Percentiles rank a stretch among this genome's conserved stretches.
Conservation (phyloP, 2,888 invertebrate genomes). For the Craniophora ligustri region DNA sequence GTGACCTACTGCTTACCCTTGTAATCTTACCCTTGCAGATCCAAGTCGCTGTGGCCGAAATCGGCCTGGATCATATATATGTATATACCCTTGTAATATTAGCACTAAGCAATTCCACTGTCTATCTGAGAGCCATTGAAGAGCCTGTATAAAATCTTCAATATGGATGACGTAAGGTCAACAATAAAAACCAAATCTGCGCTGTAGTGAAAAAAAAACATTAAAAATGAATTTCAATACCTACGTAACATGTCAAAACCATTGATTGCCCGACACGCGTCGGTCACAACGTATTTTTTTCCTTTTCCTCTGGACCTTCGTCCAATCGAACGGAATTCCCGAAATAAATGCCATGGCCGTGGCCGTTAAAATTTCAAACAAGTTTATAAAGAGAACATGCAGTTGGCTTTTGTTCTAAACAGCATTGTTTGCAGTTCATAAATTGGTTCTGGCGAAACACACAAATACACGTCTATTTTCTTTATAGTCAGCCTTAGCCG, state of each 20-base stretch:
- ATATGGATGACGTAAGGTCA: no score
- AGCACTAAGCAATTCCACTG: no score
- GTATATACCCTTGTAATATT: no score
- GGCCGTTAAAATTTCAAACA: not conserved
- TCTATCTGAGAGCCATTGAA: no score
- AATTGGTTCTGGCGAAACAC: conserved; percentile 11
- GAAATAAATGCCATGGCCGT: not conserved
- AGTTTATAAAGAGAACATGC: conserved; percentile 19
- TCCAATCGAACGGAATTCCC: not conserved
- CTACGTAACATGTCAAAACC: not conserved
- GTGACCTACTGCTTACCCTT: no score
- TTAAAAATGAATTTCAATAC: not conserved
- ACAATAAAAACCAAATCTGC: no score
- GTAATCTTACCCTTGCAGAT: no score
- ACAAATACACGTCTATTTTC: conserved; percentile 10
- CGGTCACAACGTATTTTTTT: not conserved
- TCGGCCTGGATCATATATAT: no score
- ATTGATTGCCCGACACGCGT: not conserved
- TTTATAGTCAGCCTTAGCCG: conserved; percentile 13
- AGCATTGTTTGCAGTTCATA: conserved; percentile 32
- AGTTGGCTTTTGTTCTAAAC: conserved; percentile 19
- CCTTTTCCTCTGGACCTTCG: not conserved
- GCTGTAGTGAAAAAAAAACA: not conserved
- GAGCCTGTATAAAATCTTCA: no score
- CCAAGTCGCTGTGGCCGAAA: no score